Conservation (phyloP, 2,888 invertebrate genomes). For the Lydus trimaculatus region DNA sequence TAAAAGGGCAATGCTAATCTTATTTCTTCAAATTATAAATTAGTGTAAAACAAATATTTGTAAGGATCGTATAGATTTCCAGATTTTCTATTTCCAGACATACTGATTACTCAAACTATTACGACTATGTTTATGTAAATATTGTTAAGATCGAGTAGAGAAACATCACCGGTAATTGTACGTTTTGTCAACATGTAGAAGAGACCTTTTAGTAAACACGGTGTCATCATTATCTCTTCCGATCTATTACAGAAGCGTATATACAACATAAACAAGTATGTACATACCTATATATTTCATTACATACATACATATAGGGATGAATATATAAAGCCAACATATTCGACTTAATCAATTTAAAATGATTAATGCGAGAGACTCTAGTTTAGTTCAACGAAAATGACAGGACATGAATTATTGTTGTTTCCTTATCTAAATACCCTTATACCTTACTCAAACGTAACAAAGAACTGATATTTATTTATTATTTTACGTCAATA, state of each 20-base stretch:
- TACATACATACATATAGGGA: neutral
- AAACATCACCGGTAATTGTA: slow-evolving; percentile 7
- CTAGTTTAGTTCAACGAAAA: slow-evolving; percentile 4
- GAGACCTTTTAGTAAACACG: neutral
- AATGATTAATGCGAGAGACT: slow-evolving; percentile 12
- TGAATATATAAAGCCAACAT: neutral
- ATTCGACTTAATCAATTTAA: slow-evolving; percentile 18
- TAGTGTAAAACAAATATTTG: too few species aligned
- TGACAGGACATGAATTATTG: slow-evolving; percentile 16
- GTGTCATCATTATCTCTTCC: slow-evolving; percentile 15
- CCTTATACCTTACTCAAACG: neutral
- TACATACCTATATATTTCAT: neutral
- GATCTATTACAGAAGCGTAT: neutral
- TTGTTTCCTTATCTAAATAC: slow-evolving; percentile 5
- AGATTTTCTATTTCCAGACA: too few species aligned
- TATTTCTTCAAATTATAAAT: too few species aligned
- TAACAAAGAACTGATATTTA: neutral
- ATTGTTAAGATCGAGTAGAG: neutral
- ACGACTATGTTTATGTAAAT: neutral
- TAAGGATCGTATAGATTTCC: too few species aligned
- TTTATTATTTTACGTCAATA: neutral
- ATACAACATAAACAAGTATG: neutral
- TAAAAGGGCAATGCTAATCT: too few species aligned
- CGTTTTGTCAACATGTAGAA: slow-evolving; percentile 11
- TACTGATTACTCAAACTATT: too few species aligned